These are phyloP conservation scores for Mandrillus leucophaeus DNA, from an alignment of 2,113 vertebrate genomes.

Conservation along the genomic window DNA sequence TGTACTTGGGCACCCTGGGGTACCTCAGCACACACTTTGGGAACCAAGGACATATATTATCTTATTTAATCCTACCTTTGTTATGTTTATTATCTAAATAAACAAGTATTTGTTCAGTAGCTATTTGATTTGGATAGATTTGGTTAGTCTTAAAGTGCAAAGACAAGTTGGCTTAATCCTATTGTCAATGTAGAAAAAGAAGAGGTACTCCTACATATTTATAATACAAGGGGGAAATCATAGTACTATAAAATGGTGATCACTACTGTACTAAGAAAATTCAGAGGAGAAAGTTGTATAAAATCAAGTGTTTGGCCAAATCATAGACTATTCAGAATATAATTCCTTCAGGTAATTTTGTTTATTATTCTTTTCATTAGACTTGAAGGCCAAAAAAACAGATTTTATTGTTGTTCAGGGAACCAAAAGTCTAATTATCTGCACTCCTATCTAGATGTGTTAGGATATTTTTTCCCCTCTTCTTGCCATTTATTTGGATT, in stretches of 20 bases:
- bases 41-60: background rate
- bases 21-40: background rate
- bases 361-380: background rate
- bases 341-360: background rate
- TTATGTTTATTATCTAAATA: background rate
- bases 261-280: background rate
- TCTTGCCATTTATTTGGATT: conserved; percentile 21
- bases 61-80: background rate
- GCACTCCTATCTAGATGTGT: background rate
- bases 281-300: background rate
- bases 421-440: conserved; percentile 30
- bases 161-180: background rate
- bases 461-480: background rate
- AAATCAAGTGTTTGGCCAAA: conserved; percentile 7
- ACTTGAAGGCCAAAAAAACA: background rate
- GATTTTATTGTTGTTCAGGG: conserved; percentile 30
- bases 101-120: background rate
- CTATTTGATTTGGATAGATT: background rate
- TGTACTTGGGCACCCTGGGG: background rate
- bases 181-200: background rate
- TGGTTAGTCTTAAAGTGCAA: background rate
- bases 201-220: background rate
- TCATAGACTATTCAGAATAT: background rate
- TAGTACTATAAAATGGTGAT: background rate
- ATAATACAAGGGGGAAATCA: background rate